Percentiles rank a stretch among this genome's conserved stretches.
Conservation (phyloP, 2,888 invertebrate species). For the Mythimna ferrago region DNA sequence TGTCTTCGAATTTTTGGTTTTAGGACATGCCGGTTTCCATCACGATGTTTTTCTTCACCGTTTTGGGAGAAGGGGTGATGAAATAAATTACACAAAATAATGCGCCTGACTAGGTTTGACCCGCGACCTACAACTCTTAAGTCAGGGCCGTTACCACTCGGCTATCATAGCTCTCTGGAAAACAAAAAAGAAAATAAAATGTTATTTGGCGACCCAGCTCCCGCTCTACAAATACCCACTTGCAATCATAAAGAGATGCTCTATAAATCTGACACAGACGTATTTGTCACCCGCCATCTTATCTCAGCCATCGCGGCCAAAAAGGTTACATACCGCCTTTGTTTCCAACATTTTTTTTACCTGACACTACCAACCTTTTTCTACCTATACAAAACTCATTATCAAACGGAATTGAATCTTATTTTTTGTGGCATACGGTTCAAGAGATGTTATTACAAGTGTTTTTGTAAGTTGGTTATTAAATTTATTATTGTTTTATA, state of each 20-base stretch:
- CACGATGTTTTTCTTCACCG: no score
- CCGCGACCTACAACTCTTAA: no score
- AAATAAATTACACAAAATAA: no score
- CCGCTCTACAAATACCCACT: conserved; percentile 22
- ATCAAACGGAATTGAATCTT: conserved; percentile 22
- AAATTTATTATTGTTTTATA: conserved; percentile 58
- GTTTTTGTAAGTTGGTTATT: conserved; percentile 47
- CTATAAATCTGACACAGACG: conserved; percentile 52
- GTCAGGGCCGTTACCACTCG: no score
- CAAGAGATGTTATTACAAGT: neutral
- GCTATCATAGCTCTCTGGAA: no score
- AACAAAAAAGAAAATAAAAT: no score
- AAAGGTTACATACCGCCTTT: conserved; percentile 66
- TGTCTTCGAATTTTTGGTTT: no score
- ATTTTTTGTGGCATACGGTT: accelerated
- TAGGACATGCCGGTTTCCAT: no score
- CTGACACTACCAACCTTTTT: conserved; percentile 17
- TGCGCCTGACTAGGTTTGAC: no score
- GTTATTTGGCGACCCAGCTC: conserved; percentile 16
- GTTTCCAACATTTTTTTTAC: conserved; percentile 51
- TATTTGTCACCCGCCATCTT: conserved; percentile 63
- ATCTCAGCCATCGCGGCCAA: conserved; percentile 68
- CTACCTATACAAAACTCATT: neutral
- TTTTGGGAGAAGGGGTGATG: no score
- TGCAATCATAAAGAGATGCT: conserved; percentile 45